Evolutionary conservation across 2,888 invertebrate genomes (phyloP).

Genomic region (Alsophila aescularia): DNA sequence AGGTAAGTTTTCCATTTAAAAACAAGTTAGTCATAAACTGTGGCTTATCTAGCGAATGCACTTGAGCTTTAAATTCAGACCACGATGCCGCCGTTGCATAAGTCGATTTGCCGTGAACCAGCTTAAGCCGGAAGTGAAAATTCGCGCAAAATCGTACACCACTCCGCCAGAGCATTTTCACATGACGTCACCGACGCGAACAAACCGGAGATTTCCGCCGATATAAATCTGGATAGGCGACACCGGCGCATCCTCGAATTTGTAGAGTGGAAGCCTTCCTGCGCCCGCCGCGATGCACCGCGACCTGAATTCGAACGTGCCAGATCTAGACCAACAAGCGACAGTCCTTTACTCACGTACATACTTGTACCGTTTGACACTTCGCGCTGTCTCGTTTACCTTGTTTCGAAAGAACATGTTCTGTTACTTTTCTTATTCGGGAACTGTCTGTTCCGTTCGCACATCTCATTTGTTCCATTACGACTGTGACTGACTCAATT

Average conservation of each 20-base stretch:
- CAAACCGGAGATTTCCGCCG: constrained; percentile 72
- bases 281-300: constrained; percentile 55
- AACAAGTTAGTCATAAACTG: constrained; percentile 16
- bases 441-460: constrained; percentile 19
- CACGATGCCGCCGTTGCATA: constrained; percentile 32
- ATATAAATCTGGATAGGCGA: constrained; percentile 76
- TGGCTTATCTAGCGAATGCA: constrained; percentile 25
- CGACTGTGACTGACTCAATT: constrained; percentile 2
- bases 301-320: constrained; percentile 64
- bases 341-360: constrained; percentile 41
- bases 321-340: constrained; percentile 54
- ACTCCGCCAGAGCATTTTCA: constrained; percentile 63
- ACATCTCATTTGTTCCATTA: constrained; percentile 18
- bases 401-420: constrained; percentile 28
- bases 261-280: constrained; percentile 65
- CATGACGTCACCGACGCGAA: constrained; percentile 57
- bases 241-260: constrained; percentile 72
- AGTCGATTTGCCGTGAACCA: constrained; percentile 51
- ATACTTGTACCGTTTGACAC: constrained; percentile 46
- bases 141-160: constrained; percentile 58
- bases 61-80: constrained; percentile 39
- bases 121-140: constrained; percentile 55
- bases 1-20: constrained; percentile 17
- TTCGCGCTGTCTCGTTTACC: constrained; percentile 37
- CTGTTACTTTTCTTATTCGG: constrained; percentile 24